Conservation (phyloP, 1,140 invertebrate genomes). For the Zophobas morio region DNA sequence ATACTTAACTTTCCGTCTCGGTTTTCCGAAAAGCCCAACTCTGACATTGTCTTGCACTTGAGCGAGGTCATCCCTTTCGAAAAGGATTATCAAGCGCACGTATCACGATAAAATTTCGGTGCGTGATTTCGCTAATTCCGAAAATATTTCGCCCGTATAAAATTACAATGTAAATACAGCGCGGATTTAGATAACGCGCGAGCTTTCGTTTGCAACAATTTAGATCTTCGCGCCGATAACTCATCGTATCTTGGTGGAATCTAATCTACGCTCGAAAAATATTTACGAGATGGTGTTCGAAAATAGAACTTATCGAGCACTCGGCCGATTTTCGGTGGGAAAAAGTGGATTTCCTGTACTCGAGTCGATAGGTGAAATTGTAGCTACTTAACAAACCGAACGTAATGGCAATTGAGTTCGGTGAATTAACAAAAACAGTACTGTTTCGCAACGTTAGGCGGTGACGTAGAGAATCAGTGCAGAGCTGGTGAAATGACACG, state of each 20-base stretch:
- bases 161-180: not conserved
- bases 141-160: not conserved
- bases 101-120: not conserved
- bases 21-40: too few species aligned
- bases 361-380: slow-evolving; percentile 11
- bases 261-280: not conserved
- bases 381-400: slow-evolving; percentile 24
- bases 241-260: not conserved
- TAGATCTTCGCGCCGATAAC: not conserved
- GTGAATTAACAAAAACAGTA: slow-evolving; percentile 48
- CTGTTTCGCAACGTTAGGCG: slow-evolving; percentile 47
- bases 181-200: slow-evolving; percentile 1
- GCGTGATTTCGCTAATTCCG: slow-evolving; percentile 3
- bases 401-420: slow-evolving; percentile 32
- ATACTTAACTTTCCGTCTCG: too few species aligned
- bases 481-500: slow-evolving; percentile 61
- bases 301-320: not conserved
- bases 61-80: not conserved
- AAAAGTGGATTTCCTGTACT: not conserved
- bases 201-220: slow-evolving; percentile 1
- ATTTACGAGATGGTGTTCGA: not conserved
- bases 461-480: slow-evolving; percentile 59
- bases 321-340: not conserved
- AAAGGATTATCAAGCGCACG: not conserved
- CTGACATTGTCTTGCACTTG: not conserved